Evolutionary conservation across 2,113 vertebrate genomes (phyloP), one percentile per base, ranked within the genome.

Genomic region (Rutilus rutilus): DNA sequence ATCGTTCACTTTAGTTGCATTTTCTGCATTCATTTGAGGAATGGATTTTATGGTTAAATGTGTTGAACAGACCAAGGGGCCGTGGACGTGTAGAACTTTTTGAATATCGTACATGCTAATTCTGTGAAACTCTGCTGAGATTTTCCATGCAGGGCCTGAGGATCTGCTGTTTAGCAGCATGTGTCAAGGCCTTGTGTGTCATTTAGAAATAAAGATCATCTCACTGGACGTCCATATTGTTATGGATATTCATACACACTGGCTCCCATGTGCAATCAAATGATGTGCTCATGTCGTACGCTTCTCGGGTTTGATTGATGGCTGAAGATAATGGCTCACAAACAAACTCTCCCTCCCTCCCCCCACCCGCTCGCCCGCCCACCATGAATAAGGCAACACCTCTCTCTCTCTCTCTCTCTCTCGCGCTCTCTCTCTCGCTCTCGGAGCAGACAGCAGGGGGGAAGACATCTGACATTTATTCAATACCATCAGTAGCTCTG

Each of bases 401-500:
- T 76, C 59, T 81, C 78, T 54, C 84, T 78, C 79, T 52, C 71
- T 76, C 85, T 82, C 59, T 81, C 78, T 54, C 84, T 78, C 79
- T 52, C 33, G 0, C 36, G 30, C 65, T 78, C 33, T 60, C 78
- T 27, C 75, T 67, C 73, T 69, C 52, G 57, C 65, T 84, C 54
- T 65, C 50, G 15, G 15, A 42, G 54, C 33, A 62, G 88, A 89
- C 76, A 84, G 71, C 73, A 54, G 76, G 67, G 82, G 85, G 86
- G 82, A 79, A 77, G 89, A 86, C 87, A 87, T 86, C 39, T 89
- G 89, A 91, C 88, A 87, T 88, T 89, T 92, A 89, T 88, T 91
- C 88, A 88, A 92, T 92, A 91, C 87, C 89, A 87, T 87, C 84
- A 89, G 88, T 80, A 89, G 89, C 77, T 89, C 62, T 86, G 78